Base-by-base conservation (phyloP, 1,140 invertebrate species). In the Rhagoletis zephyria region DNA sequence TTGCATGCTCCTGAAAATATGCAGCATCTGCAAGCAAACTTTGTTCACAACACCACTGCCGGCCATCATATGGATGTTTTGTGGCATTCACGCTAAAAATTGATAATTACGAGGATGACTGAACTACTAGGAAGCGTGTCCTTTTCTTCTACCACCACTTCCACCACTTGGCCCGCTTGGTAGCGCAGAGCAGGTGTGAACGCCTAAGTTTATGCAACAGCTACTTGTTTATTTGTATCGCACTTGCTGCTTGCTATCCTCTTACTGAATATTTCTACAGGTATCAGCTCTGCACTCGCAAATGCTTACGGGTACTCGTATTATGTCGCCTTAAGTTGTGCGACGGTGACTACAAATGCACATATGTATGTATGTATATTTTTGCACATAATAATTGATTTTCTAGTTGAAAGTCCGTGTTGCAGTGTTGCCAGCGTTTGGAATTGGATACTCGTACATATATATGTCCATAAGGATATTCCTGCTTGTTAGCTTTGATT, bases 71-170 rank as follows among this genome's bases (percentile, higher is more conserved):
- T 1, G 4, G 1, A 7, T 56, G n/a, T 30, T 81, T 56, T 56
- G n/a, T 10, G 6, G 16, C 6, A 48, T 56, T 19, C 48, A 30
- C 14, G 10, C 74, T 7, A 81, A 48, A 81, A 81, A 81, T 81
- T 81, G 74, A 56, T 81, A 81, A 81, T 56, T 56, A 81, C 56
- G 16, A 81, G n/a, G n/a, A 56, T 81, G 12, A 63, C 61, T 14
- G n/a, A 45, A 4, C 42, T 6, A 12, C 10, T 4, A 70, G 9
- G 6, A 5, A 5, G 10, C 40, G 40, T 10, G 10, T 4, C 5
- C 67, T 9, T 7, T 4, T 7, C 42, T 4, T 30, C 64, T 65
- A 2, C 16, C 30, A 30, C 30, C 30, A 30, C 30, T 30, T 30
- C 30, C 30, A 30, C 30, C 30, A 30, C 30, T 30, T 30, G 30